These are phyloP conservation scores for Delia radicum DNA, from an alignment of 1,140 invertebrate species.

Conservation along the genomic window DNA sequence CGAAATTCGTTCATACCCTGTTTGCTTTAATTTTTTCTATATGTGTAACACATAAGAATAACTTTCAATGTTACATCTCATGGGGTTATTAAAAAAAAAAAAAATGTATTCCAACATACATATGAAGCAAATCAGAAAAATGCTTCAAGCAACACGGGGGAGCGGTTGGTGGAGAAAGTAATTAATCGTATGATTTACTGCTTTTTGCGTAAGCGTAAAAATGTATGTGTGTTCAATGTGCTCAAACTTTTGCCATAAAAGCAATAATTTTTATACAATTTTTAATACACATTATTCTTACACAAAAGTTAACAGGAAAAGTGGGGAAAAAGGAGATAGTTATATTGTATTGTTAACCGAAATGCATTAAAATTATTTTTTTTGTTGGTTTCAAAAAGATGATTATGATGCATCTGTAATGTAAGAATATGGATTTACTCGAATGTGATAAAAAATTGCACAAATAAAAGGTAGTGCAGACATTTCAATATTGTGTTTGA, in stretches of 20 bases:
- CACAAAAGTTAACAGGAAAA: background rate
- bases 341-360: no score
- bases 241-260: constrained; percentile 16
- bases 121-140: background rate
- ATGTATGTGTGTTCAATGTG: background rate
- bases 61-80: constrained; percentile 4
- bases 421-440: no score
- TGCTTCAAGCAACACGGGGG: background rate
- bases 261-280: constrained; percentile 15
- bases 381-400: no score
- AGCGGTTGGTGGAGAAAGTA: background rate
- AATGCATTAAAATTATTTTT: no score
- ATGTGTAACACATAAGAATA: background rate
- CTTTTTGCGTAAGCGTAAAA: constrained; percentile 28
- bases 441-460: no score
- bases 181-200: constrained; percentile 39
- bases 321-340: no score
- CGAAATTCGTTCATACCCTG: no score
- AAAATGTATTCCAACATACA: background rate
- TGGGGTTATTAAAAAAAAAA: constrained; percentile 34
- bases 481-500: no score
- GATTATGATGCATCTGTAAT: no score
- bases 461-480: no score
- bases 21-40: background rate
- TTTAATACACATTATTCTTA: background rate